phyloP scores from a whole-genome alignment of 2,113 vertebrate species.

The Pituophis catenifer region DNA sequence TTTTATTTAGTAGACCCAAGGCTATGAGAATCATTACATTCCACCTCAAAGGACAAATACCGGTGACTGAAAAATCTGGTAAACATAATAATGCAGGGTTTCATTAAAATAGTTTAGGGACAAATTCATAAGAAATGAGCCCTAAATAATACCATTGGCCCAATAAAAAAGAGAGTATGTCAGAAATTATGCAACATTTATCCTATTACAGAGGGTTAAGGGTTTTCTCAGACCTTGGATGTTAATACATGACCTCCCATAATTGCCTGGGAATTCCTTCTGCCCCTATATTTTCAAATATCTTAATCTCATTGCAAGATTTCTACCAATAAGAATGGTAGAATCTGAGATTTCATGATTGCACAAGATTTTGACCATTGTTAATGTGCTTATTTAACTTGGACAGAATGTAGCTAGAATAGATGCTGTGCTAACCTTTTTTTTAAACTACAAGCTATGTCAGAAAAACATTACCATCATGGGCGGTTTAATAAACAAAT shows the following conservation, averaged over 20 bases:
- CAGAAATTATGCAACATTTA: not conserved
- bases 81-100: not conserved
- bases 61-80: not conserved
- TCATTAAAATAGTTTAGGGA: not conserved
- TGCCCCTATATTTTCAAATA: not conserved
- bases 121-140: not conserved
- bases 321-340: not conserved
- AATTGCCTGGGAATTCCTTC: not conserved
- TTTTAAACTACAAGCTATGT: not conserved
- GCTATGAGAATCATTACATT: not conserved
- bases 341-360: not conserved
- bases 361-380: not conserved
- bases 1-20: not conserved
- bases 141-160: not conserved
- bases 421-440: not conserved
- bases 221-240: not conserved
- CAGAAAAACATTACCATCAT: not conserved
- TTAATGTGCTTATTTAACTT: not conserved
- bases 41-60: not conserved
- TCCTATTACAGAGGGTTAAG: not conserved
- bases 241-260: not conserved
- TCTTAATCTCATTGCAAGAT: not conserved
- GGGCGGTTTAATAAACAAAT: not conserved
- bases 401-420: not conserved
- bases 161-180: not conserved